Conservation (phyloP, 2,888 invertebrate species). For the Eupithecia inturbata region DNA sequence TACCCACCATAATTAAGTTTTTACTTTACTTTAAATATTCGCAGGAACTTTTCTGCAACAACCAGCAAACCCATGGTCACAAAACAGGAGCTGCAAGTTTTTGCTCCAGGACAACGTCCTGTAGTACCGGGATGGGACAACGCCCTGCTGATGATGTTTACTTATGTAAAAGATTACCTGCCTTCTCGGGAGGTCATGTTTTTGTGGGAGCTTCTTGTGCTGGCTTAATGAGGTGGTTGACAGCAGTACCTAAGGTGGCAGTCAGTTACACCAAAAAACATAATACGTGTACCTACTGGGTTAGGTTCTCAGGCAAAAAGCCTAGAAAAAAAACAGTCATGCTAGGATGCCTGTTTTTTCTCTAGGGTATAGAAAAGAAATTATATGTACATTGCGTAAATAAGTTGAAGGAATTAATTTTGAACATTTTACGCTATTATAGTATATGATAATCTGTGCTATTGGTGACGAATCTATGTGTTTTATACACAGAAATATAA, state of each 20-base stretch:
- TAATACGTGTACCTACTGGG: no score
- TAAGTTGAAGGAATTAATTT: no score
- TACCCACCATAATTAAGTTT: no score
- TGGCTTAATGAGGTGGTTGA: conserved; percentile 5
- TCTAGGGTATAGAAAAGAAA: no score
- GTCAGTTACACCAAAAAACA: not conserved
- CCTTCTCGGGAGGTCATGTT: conserved; percentile 10
- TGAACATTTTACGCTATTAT: no score
- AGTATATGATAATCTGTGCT: no score
- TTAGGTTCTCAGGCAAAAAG: no score
- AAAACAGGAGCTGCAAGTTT: conserved; percentile 59
- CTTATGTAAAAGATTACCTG: conserved; percentile 44
- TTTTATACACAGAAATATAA: no score
- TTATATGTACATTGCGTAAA: no score
- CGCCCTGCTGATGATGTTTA: conserved; percentile 56
- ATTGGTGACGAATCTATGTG: no score
- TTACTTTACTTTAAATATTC: not conserved
- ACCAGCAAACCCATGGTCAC: conserved; percentile 43
- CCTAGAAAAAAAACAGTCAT: no score
- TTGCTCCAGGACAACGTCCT: conserved; percentile 47
- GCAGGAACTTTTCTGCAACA: not conserved
- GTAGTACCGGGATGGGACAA: conserved; percentile 47
- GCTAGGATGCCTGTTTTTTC: no score
- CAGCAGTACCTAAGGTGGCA: conserved; percentile 4
- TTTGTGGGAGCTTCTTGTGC: not conserved